A percentile compares a stretch with the other conserved stretches of the same genome.
Evolutionary conservation across 2,797 vertebrate species (phyloP).

Genomic region (Enteromius trimaculatus): DNA sequence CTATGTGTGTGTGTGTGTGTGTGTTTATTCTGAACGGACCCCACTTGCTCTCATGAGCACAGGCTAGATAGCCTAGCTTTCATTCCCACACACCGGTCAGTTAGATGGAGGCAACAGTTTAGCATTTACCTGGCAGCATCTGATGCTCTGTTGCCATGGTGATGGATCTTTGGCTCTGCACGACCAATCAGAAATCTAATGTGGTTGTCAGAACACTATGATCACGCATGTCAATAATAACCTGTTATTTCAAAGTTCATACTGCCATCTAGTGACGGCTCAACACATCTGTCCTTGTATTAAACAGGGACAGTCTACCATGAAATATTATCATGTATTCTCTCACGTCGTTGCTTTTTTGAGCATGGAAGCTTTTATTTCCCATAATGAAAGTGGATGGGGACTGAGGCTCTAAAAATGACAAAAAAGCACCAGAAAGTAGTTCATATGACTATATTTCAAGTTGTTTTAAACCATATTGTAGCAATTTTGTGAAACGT

Average conservation of each 20-base stretch:
- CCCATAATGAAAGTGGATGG: neutral
- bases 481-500: neutral
- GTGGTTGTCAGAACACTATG: slow-evolving; percentile 37
- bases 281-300: slow-evolving; percentile 13
- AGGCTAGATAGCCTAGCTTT: slow-evolving; percentile 39
- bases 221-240: slow-evolving; percentile 32
- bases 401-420: neutral
- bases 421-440: neutral
- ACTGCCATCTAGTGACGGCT: slow-evolving; percentile 66
- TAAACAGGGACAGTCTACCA: too few species aligned
- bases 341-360: neutral
- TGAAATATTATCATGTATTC: neutral
- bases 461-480: neutral
- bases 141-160: slow-evolving; percentile 71
- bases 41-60: neutral
- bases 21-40: slow-evolving; percentile 3
- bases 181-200: slow-evolving; percentile 36
- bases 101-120: slow-evolving; percentile 62
- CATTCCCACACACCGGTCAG: slow-evolving; percentile 64
- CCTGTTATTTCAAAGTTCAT: slow-evolving; percentile 21
- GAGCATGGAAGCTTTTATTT: neutral
- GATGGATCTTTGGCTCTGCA: slow-evolving; percentile 57
- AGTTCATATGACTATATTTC: neutral
- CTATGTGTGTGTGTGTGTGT: neutral
- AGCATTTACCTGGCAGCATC: slow-evolving; percentile 74